Evolutionary conservation across 2,797 vertebrate species (phyloP).

Genomic region (Petrocephalus sullivani): DNA sequence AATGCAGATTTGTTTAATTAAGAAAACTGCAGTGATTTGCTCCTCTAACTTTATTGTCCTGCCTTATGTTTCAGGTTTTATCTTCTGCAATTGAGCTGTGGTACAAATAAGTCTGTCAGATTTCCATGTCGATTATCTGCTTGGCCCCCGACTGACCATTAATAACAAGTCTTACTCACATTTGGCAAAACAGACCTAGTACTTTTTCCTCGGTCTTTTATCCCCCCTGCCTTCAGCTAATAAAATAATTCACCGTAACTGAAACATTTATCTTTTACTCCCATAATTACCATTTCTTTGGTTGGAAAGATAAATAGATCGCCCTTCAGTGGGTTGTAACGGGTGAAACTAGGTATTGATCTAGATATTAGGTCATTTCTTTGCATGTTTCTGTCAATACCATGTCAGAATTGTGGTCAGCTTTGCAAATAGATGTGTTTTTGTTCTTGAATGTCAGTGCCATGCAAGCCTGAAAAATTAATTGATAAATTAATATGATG

Average conservation of each 20-base stretch:
- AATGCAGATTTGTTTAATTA: constrained; percentile 4
- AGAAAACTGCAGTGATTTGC: not conserved
- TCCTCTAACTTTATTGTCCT: not conserved
- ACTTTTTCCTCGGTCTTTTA: constrained; percentile 35
- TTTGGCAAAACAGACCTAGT: not conserved
- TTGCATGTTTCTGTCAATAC: constrained; percentile 70
- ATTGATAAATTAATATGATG: constrained; percentile 74
- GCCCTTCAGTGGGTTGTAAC: constrained; percentile 66
- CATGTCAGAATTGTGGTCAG: constrained; percentile 69
- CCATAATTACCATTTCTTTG: constrained; percentile 77
- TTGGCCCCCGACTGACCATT: not conserved
- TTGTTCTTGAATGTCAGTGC: constrained; percentile 74
- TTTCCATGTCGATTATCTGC: constrained; percentile 8
- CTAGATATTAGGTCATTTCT: constrained; percentile 74
- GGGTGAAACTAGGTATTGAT: constrained; percentile 77
- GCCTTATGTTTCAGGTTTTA: not conserved
- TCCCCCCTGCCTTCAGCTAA: constrained; percentile 76
- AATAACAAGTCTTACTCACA: constrained; percentile 4
- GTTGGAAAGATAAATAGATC: constrained; percentile 67
- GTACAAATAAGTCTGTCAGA: constrained; percentile 10
- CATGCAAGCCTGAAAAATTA: constrained; percentile 66
- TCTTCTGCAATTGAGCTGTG: not conserved
- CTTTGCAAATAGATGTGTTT: constrained; percentile 77
- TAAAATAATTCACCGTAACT: constrained; percentile 75
- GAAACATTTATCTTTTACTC: constrained; percentile 74